Evolutionary conservation across 2,113 vertebrate genomes (phyloP).

Genomic region (Fregetta grallaria): DNA sequence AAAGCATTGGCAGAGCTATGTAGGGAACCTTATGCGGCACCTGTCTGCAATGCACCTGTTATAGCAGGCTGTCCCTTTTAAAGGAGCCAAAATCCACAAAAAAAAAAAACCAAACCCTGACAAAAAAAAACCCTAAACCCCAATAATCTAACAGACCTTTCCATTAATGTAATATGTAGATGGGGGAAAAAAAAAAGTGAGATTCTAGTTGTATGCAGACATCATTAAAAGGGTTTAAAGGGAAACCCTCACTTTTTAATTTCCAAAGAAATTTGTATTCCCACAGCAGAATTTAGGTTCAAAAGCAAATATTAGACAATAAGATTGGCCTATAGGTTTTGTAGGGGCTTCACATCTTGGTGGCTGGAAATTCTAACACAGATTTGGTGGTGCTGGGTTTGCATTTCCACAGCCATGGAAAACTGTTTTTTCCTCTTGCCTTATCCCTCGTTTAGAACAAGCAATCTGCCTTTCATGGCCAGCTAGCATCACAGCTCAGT

Average conservation of each 20-base stretch:
- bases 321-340: background rate
- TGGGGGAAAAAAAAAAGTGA: rapidly evolving
- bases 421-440: rapidly evolving
- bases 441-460: background rate
- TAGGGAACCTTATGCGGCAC: constrained; percentile 43
- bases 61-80: constrained; percentile 39
- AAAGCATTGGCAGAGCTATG: constrained; percentile 36
- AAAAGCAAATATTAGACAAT: background rate
- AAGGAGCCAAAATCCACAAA: constrained; percentile 18
- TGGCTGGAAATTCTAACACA: background rate
- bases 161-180: background rate
- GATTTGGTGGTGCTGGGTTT: background rate
- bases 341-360: background rate
- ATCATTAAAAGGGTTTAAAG: background rate
- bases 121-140: background rate
- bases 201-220: background rate
- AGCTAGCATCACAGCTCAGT: background rate
- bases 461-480: background rate
- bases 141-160: background rate
- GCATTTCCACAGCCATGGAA: background rate
- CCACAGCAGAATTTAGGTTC: background rate
- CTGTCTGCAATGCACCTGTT: constrained; percentile 58
- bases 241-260: background rate
- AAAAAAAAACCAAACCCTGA: background rate
- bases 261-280: background rate